Conservation (phyloP, 2,888 invertebrate species). For the Sicus ferrugineus region DNA sequence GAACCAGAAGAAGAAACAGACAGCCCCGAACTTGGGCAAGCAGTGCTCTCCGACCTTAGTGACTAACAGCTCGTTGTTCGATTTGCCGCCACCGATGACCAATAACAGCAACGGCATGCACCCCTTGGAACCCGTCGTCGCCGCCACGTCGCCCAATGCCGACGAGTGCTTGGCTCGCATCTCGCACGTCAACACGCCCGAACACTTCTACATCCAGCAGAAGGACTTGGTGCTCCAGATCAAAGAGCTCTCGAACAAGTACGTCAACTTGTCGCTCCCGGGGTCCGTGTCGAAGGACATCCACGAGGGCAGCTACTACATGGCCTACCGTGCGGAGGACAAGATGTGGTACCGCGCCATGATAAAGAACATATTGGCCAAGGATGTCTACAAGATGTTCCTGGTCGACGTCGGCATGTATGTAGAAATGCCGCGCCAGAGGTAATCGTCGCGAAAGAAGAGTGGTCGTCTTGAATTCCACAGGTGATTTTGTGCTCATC, state of each 20-base stretch:
- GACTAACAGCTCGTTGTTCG: neutral
- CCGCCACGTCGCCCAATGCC: neutral
- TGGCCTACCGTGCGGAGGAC: constrained; percentile 68
- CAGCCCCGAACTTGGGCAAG: neutral
- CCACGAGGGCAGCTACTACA: constrained; percentile 69
- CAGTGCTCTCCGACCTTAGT: neutral
- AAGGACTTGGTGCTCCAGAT: constrained; percentile 37
- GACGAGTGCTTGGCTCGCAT: constrained; percentile 54
- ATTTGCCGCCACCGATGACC: neutral
- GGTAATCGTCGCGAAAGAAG: constrained; percentile 62
- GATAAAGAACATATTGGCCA: constrained; percentile 54
- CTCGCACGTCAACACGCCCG: constrained; percentile 70
- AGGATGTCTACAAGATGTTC: constrained; percentile 67
- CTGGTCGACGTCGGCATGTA: constrained; percentile 73
- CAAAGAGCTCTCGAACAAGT: constrained; percentile 42
- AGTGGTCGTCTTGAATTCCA: neutral
- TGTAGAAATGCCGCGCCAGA: constrained; percentile 65
- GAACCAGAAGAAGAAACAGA: constrained; percentile 30
- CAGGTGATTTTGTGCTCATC: no score
- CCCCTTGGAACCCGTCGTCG: neutral
- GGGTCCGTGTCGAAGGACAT: constrained; percentile 45
- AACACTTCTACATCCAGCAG: constrained; percentile 68
- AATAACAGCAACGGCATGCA: neutral
- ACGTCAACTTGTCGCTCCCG: constrained; percentile 41
- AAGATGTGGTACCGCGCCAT: constrained; percentile 72